Evolutionary conservation across 2,797 vertebrate genomes (phyloP), one percentile per base, ranked within the genome.

Genomic region (Aythya fuligula): DNA sequence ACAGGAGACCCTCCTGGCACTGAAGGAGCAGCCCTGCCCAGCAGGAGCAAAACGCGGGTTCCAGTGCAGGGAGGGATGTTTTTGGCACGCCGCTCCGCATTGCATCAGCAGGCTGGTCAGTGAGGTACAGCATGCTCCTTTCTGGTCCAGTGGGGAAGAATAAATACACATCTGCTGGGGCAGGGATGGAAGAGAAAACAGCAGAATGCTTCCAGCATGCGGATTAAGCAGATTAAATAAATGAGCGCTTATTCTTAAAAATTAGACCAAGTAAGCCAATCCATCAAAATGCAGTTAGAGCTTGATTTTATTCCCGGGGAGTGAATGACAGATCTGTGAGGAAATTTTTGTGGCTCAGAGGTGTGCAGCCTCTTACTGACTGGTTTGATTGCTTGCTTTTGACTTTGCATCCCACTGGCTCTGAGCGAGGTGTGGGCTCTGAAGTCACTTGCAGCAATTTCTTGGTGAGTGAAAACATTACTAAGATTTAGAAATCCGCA

Each of bases 61-160:
- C 41, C 76, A n/a, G 87, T 13, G 36, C 43, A 61, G 70, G 36
- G 47, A 47, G 24, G 19, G 75, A 12, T 58, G 58, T 1, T 57
- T 92, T 80, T 89, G 90, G 65, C 81, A 45, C 3, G 0, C 5
- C 51, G 19, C 38, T 84, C 3, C 14, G 2, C 32, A 15, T 85
- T 89, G 54, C 65, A 80, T 89, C 72, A 77, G 57, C 65, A 39
- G 0, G 0, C 65, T 34, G 41, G 34, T 73, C 84, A 62, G 32
- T 60, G 24, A 51, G 74, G 93, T 90, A 85, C 90, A 93, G 47
- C 14, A 2, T 70, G 78, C 65, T 43, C 78, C 81, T 95, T 94
- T 95, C 94, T 95, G 95, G 61, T 94, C 73, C 88, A 60, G 58
- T 32, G 47, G 51, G 82, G 78, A 79, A 84, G 54, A 87, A 70